These are phyloP conservation scores for Cyanoderma ruficeps DNA, from an alignment of 2,113 vertebrate genomes.

Conservation along the genomic window DNA sequence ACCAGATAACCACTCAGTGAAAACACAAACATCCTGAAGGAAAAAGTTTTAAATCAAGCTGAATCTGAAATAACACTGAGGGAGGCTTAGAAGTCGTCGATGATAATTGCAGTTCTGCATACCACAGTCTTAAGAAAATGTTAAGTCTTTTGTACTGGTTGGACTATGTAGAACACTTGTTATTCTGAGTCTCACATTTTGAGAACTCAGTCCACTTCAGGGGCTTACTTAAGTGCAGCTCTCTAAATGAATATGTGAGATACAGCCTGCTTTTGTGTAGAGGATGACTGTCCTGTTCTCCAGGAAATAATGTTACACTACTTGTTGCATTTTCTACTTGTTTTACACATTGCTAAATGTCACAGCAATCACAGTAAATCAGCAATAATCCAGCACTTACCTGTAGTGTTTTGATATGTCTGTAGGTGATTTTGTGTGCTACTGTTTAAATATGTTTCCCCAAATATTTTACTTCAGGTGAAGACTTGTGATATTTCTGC, in stretches of 20 bases:
- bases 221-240: not conserved
- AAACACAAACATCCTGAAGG: not conserved
- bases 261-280: not conserved
- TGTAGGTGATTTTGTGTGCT: not conserved
- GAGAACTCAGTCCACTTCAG: not conserved
- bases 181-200: not conserved
- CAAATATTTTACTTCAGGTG: not conserved
- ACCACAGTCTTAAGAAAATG: not conserved
- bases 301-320: not conserved
- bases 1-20: not conserved
- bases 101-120: not conserved
- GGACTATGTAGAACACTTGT: not conserved
- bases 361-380: not conserved
- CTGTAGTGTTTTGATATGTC: not conserved
- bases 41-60: not conserved
- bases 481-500: not conserved
- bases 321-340: not conserved
- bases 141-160: not conserved
- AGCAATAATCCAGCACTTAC: not conserved
- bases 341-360: not conserved
- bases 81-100: not conserved
- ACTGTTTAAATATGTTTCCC: not conserved
- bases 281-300: not conserved
- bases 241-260: rapidly evolving
- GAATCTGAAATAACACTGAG: not conserved